Evolutionary conservation across 2,888 invertebrate genomes (phyloP).

Genomic region (Dermolepida albohirtum): DNA sequence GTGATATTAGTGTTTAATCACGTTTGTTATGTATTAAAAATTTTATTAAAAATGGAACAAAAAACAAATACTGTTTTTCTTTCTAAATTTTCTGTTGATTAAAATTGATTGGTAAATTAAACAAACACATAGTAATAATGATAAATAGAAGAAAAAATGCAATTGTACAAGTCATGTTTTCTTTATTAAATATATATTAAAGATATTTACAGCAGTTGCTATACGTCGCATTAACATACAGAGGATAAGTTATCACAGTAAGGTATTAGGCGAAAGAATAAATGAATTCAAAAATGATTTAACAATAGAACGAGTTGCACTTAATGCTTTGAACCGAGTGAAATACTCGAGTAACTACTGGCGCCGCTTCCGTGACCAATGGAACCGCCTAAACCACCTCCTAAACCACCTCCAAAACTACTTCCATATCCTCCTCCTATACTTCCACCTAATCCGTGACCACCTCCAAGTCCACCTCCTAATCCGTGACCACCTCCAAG

Average conservation of each 20-base stretch:
- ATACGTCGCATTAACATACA: constrained; percentile 29
- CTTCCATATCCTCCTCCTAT: too few species aligned
- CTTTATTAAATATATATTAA: constrained; percentile 26
- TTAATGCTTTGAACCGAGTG: constrained; percentile 51
- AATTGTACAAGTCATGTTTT: not conserved
- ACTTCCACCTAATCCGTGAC: too few species aligned
- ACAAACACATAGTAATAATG: too few species aligned
- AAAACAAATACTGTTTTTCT: constrained; percentile 1
- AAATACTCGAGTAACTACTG: constrained; percentile 56
- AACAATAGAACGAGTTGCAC: constrained; percentile 21
- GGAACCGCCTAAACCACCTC: constrained; percentile 3
- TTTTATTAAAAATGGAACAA: constrained; percentile 26
- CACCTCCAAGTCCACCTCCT: too few species aligned
- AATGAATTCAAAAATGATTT: constrained; percentile 35
- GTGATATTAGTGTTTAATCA: constrained; percentile 26
- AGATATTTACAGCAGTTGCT: constrained; percentile 29
- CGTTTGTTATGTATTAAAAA: constrained; percentile 28
- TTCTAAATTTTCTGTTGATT: too few species aligned
- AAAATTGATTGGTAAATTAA: too few species aligned
- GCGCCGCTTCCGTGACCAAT: constrained; percentile 50
- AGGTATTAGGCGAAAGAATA: constrained; percentile 44
- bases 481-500: constrained; percentile 49
- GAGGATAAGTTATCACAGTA: constrained; percentile 49
- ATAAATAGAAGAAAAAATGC: too few species aligned
- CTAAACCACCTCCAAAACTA: too few species aligned